Conservation (phyloP, 2,797 vertebrate genomes). For the Tadarida brasiliensis region DNA sequence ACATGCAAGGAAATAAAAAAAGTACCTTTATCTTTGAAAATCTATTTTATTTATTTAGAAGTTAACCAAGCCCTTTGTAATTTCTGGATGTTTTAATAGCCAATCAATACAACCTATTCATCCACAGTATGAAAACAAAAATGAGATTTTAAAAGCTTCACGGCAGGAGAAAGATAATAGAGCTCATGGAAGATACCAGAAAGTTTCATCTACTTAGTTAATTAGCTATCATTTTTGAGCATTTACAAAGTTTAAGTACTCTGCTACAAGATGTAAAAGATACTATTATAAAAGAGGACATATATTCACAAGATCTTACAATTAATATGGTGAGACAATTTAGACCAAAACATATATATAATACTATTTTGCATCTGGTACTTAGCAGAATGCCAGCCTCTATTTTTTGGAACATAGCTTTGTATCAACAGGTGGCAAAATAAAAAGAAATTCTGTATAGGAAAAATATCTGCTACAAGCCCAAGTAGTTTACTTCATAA, state of each 20-base stretch:
- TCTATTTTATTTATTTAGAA: background rate
- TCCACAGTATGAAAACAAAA: background rate
- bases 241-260: background rate
- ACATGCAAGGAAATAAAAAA: background rate
- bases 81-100: conserved; percentile 23
- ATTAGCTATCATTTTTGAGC: background rate
- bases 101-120: background rate
- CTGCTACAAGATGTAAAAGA: background rate
- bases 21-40: background rate
- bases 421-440: background rate
- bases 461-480: background rate
- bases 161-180: background rate
- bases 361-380: background rate
- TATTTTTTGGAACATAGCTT: background rate
- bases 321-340: background rate
- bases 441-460: background rate
- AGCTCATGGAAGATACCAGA: background rate
- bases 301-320: background rate
- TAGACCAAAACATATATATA: background rate
- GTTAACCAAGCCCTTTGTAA: background rate
- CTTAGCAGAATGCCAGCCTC: background rate
- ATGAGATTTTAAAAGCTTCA: background rate
- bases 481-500: background rate
- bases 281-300: background rate
- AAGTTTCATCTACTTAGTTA: background rate